Base-by-base conservation (phyloP, 2,113 vertebrate species). In the Perca flavescens region DNA sequence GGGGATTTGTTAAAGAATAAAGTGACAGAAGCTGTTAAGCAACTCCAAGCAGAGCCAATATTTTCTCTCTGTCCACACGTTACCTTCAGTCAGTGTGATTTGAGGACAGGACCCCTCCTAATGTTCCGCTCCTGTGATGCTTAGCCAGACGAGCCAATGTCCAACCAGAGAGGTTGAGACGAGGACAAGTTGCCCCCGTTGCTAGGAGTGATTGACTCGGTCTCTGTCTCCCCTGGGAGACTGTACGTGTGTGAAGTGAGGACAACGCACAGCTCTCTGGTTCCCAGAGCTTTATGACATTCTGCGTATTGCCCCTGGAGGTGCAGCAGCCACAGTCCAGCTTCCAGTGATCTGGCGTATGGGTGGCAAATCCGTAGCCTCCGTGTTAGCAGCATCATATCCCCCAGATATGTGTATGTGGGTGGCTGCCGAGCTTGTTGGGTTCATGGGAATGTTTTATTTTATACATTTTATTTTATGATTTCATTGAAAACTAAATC, bases 181-280 rank as follows among this genome's bases (percentile, higher is more conserved):
- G 77, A 86, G 90, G 89, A 88, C 79, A 92, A 93, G 86, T 86
- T 89, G 91, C 89, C 89, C 80, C 81, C 83, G 90, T 93, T 93
- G 91, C 87, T 83, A 77, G 69, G 85, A 87, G 77, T 88, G 91
- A 93, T 88, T 69, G 92, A 91, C 83, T 87, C 83, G 86, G 86
- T 82, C 78, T 83, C 74, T 66, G 82, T 65, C 76, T 86, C 68
- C 70, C 62, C 61, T 50, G 79, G 74, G 80, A 66, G 62, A 21
- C 66, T 25, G 61, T 19, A 49, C 58, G 19, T 52, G 66, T 63
- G 78, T 84, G 76, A 82, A 77, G 84, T 72, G 56, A 82, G 83
- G 84, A 84, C 67, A 84, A 74, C 40, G 14, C 22, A 13, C 68
- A 76, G 82, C 68, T 47, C 74, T 79, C 57, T 78, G 71, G 52